These are phyloP conservation scores for Probosciger aterrimus DNA, from an alignment of 2,113 vertebrate genomes.

Conservation along the genomic window DNA sequence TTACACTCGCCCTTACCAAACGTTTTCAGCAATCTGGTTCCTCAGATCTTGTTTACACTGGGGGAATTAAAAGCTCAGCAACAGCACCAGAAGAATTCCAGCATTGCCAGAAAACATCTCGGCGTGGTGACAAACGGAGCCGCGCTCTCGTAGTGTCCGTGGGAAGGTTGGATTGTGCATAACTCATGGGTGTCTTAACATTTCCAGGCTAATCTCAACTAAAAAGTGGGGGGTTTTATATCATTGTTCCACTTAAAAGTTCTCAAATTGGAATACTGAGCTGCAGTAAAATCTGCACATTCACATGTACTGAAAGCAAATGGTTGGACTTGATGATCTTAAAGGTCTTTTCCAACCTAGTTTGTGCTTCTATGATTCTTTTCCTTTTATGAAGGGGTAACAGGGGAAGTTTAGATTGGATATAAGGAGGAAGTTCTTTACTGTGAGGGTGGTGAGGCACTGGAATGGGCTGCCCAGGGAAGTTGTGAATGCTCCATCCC, in stretches of 20 bases:
- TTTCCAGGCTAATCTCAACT: background rate
- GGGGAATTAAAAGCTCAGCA: constrained; percentile 26
- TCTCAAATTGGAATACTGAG: background rate
- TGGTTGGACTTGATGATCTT: background rate
- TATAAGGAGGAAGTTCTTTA: too few species aligned
- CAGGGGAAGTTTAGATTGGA: too few species aligned
- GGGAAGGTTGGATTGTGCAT: constrained; percentile 5
- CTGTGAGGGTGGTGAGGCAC: too few species aligned
- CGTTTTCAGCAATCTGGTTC: background rate
- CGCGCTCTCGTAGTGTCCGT: background rate
- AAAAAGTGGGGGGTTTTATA: background rate
- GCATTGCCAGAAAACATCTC: background rate
- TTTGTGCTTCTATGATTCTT: background rate
- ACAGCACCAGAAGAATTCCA: constrained; percentile 9
- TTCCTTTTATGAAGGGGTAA: background rate
- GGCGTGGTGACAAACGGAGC: background rate
- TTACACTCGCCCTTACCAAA: background rate
- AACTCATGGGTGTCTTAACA: constrained; percentile 1
- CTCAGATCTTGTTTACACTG: constrained; percentile 6
- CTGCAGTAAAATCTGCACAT: background rate
- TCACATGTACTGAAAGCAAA: background rate
- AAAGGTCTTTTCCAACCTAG: background rate
- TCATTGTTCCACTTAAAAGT: background rate
- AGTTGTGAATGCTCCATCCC: too few species aligned
- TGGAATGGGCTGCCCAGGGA: too few species aligned